Base-by-base conservation (phyloP, 2,797 vertebrate genomes). In the Novumbra hubbsi region DNA sequence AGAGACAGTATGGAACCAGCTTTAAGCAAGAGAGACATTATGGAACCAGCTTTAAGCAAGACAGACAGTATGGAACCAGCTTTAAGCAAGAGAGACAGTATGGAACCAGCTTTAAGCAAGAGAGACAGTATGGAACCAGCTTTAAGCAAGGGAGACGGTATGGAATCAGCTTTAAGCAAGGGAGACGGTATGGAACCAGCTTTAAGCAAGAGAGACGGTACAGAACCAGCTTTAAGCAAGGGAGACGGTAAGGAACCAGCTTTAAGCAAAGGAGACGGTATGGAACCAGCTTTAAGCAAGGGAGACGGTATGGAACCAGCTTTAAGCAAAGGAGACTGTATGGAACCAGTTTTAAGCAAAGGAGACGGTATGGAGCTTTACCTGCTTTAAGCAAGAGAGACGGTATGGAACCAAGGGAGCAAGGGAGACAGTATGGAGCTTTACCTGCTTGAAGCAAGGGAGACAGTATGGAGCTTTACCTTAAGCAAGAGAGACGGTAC, bases 101-200 rank as follows among this genome's bases (percentile, higher is more conserved):
- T 38, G 34, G 78, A 80, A 24, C 11, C 3, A 9, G 11, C 21
- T 60, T 27, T 60, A 60, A 60, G 11, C 7, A 1, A 24, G 11
- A 5, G 4, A 38, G 5, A 38, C 34, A 38, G 34, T 38, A 38
- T 38, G 34, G 78, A 80, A 24, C 21, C 3, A 9, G 11, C 9
- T 60, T 4, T 60, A 60, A 60, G 11, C n/a, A 4, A 3, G 11
- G 55, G 72, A 38, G 34, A 38, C 1, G 4, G 34, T 38, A 38
- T 38, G 34, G 78, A 80, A 24, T 9, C 2, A 7, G 9, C 21
- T 57, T 24, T 57, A 57, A 57, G 9, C n/a, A 4, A 24, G 2
- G 50, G 73, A 78, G 24, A 62, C 8, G 12, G 72, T 77, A 34
- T 5, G 5, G 32, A 34, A 5, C 32, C n/a, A n/a, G n/a, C n/a